phyloP scores from a whole-genome alignment of 2,113 vertebrate genomes.

The Hypanus sabinus region DNA sequence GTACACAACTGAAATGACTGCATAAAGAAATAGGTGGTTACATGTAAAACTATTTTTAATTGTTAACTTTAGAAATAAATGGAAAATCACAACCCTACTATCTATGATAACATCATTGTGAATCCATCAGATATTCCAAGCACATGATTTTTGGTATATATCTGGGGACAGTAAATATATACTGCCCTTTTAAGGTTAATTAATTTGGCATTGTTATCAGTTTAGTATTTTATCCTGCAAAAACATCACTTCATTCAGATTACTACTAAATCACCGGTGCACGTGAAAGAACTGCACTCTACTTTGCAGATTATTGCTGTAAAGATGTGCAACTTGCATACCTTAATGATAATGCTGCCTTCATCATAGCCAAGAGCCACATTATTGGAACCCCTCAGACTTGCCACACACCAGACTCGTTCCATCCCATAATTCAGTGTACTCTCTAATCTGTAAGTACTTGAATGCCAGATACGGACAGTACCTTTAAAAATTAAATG shows the following conservation, averaged over 20 bases:
- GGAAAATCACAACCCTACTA: background rate
- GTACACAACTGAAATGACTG: background rate
- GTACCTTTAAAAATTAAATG: slow-evolving; percentile 63
- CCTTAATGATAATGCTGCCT: slow-evolving; percentile 98
- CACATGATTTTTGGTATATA: background rate
- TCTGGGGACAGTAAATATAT: background rate
- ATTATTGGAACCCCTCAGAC: slow-evolving; percentile 89
- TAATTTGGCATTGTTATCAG: background rate
- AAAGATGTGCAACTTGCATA: slow-evolving; percentile 44
- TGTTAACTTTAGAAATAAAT: background rate
- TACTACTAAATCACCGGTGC: background rate
- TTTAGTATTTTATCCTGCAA: background rate
- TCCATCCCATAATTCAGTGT: slow-evolving; percentile 98
- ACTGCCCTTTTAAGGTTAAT: background rate
- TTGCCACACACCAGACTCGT: slow-evolving; percentile 92
- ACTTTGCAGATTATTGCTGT: background rate
- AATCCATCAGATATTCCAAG: background rate
- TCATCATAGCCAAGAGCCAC: slow-evolving; percentile 93
- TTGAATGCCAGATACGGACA: slow-evolving; percentile 95
- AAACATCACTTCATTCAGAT: background rate
- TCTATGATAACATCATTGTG: background rate
- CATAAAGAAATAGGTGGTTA: background rate
- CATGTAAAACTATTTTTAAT: background rate
- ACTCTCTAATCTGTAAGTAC: slow-evolving; percentile 91
- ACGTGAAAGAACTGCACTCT: background rate